Evolutionary conservation across 2,888 invertebrate genomes (phyloP).

Genomic region (Mythimna albipuncta): DNA sequence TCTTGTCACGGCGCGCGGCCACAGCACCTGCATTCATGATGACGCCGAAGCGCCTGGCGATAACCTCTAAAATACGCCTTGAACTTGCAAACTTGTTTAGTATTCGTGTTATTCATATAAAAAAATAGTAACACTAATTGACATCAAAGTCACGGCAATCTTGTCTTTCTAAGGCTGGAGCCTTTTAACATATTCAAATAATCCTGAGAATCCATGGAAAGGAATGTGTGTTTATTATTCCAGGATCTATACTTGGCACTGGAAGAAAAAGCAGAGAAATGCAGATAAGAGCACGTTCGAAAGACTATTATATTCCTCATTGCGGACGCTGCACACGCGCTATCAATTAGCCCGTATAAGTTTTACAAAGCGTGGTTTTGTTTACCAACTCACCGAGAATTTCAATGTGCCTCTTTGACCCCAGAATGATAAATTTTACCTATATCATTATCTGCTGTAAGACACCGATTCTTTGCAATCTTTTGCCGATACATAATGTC

Average conservation of each 20-base stretch:
- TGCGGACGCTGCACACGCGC: slow-evolving; percentile 74
- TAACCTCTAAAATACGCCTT: slow-evolving; percentile 74
- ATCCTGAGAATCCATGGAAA: slow-evolving; percentile 35
- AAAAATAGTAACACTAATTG: slow-evolving; percentile 57
- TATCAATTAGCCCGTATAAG: slow-evolving; percentile 81
- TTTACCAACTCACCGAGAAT: slow-evolving; percentile 69
- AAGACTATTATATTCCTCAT: slow-evolving; percentile 73
- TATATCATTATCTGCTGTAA: slow-evolving; percentile 37
- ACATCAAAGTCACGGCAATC: slow-evolving; percentile 53
- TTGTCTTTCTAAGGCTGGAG: slow-evolving; percentile 33
- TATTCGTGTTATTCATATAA: slow-evolving; percentile 54
- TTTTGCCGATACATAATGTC: slow-evolving; percentile 31
- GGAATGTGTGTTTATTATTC: slow-evolving; percentile 42
- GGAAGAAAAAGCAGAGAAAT: slow-evolving; percentile 47
- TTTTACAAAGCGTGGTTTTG: slow-evolving; percentile 77
- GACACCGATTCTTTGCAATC: slow-evolving; percentile 42
- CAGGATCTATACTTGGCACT: slow-evolving; percentile 36
- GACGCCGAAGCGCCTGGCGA: slow-evolving; percentile 77
- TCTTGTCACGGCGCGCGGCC: slow-evolving; percentile 83
- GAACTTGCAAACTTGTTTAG: slow-evolving; percentile 72
- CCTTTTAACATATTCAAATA: slow-evolving; percentile 48
- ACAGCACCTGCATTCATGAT: slow-evolving; percentile 86
- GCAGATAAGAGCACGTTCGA: slow-evolving; percentile 64
- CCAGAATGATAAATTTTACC: slow-evolving; percentile 50
- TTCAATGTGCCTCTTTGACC: slow-evolving; percentile 71